Evolutionary conservation across 2,888 invertebrate species (phyloP).

Genomic region (Nemapogon koenigi): DNA sequence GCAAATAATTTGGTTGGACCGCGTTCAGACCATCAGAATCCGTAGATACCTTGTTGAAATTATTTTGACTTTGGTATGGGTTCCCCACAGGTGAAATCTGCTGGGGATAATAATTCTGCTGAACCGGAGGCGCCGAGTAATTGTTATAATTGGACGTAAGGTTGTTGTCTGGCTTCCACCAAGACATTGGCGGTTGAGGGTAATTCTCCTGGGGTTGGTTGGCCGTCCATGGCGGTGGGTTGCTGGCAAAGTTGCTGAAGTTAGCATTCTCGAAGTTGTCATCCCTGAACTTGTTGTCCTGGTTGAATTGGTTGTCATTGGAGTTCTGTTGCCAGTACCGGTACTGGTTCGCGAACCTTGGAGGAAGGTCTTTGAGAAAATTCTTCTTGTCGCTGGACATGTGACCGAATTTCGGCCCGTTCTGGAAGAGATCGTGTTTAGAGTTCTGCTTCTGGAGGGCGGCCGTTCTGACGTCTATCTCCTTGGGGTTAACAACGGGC

Average conservation of each 20-base stretch:
- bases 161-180: constrained; percentile 44
- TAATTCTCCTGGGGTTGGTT: constrained; percentile 22
- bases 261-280: constrained; percentile 27
- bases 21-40: background rate
- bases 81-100: constrained; percentile 4
- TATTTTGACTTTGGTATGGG: constrained; percentile 5
- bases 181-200: constrained; percentile 27
- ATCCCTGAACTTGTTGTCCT: constrained; percentile 46
- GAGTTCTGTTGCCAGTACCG: constrained; percentile 43
- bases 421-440: constrained; percentile 43
- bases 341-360: constrained; percentile 53
- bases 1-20: background rate
- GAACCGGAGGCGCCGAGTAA: constrained; percentile 21
- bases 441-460: constrained; percentile 54
- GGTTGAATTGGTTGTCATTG: constrained; percentile 35
- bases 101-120: constrained; percentile 34
- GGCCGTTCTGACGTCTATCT: constrained; percentile 56
- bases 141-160: constrained; percentile 29
- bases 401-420: constrained; percentile 42
- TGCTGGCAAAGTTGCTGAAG: background rate
- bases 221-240: constrained; percentile 22
- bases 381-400: constrained; percentile 51
- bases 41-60: background rate
- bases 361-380: constrained; percentile 50
- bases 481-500: constrained; percentile 58